Conservation (phyloP, 2,797 vertebrate species). For the Uromys caudimaculatus region DNA sequence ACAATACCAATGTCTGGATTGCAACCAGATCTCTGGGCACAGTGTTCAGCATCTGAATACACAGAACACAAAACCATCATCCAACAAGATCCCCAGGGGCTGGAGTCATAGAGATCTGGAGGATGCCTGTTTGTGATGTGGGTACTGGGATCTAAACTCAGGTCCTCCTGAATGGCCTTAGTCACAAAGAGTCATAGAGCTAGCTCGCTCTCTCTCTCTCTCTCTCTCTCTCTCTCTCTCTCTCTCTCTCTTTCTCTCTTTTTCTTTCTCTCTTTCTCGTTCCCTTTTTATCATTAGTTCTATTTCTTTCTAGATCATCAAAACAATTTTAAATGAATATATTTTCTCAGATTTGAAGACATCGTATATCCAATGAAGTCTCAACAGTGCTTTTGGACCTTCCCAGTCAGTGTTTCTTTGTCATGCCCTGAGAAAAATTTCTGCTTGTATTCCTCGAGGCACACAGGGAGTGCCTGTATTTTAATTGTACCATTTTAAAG, state of each 20-base stretch:
- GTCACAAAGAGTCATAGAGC: background rate
- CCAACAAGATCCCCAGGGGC: background rate
- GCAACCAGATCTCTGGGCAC: background rate
- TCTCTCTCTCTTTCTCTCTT: too few relatives aligned
- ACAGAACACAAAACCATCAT: background rate
- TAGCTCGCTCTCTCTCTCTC: too few relatives aligned
- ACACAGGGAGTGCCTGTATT: background rate
- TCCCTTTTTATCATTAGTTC: background rate
- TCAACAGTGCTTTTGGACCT: background rate
- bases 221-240: background rate
- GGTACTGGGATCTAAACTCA: background rate
- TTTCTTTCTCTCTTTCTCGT: background rate
- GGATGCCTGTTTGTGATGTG: background rate
- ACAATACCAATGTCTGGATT: background rate
- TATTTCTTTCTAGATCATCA: background rate
- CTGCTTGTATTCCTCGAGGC: background rate
- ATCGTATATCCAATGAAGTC: background rate
- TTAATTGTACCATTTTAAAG: conserved; percentile 16
- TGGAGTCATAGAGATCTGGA: background rate
- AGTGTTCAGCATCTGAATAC: background rate
- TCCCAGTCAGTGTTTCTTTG: background rate
- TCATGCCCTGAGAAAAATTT: background rate
- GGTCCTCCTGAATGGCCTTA: background rate
- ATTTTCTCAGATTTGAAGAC: background rate
- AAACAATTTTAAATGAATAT: background rate